Evolutionary conservation across 2,797 vertebrate species (phyloP), one percentile per base, ranked within the genome.

Genomic region (Manis pentadactyla): DNA sequence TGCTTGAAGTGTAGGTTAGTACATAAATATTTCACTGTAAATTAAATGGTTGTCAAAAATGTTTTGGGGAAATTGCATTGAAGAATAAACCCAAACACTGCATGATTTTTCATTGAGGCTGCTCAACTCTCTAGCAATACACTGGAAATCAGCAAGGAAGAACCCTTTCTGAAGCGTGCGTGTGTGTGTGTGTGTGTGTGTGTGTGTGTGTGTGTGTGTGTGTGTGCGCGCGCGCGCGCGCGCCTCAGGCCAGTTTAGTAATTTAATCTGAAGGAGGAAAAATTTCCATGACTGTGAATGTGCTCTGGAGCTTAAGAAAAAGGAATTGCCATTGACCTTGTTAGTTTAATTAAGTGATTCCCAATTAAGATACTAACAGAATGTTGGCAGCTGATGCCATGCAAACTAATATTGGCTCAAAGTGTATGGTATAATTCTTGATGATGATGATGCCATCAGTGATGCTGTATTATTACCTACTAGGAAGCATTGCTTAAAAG

Each of bases 11-110:
- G 74, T 59, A 17, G 25, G 77, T 95, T 97, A 82, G 88, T 96
- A 90, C 79, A 77, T 94, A 97, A 97, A 96, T 95, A 90, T 93
- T 31, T 23, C 53, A 82, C 42, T 87, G 61, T 19, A 94, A 95
- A 98, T 96, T 95, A 96, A 97, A 88, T 93, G 53, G 82, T 86
- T 96, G 86, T 93, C 97, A 96, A 93, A 97, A 95, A 87, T 94
- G 14, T 81, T 97, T 94, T 25, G 57, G 64, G 61, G 46, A 92
- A 95, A 95, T 95, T 94, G 39, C 55, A 68, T 2, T 93, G 34
- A 93, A 96, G 64, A 95, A 83, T 82, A 94, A 94, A 77, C 79
- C n/a, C 9, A 89, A 90, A 69, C 59, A 69, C 6, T 37, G 39
- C 7, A 31, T 79, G 79, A 96, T 96, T 94, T 94, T 68, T 77